Base-by-base conservation (phyloP, 2,888 invertebrate species). In the Pheosia tremula region DNA sequence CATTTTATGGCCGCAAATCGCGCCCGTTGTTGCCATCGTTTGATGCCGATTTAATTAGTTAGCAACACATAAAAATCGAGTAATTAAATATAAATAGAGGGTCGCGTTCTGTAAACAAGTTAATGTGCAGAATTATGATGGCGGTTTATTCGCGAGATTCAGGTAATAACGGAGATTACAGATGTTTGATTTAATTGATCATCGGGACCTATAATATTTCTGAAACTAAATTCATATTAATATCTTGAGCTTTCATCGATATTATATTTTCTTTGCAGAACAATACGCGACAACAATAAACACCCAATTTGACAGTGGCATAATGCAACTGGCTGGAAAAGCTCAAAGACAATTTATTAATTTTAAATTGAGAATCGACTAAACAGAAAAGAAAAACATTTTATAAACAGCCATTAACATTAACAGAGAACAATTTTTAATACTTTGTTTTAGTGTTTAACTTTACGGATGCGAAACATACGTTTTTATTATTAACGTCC, bases 11-110 rank as follows among this genome's bases (percentile, higher is more conserved):
- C 75, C 74, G 67, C 75, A 74, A 72, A 75, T 67, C 57, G 64
- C 68, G 68, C 71, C 65, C 63, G 62, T 4, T 66, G 47, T 10
- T 45, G 56, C 56, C 45, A 56, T 56, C 55, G 66, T 68, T 64
- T 64, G 64, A 70, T 66, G 67, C 64, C 71, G 59, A 72, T 72
- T 67, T 70, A 75, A 74, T 75, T 74, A 75, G 67, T 65, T 57
- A 63, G 56, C 10, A 72, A 70, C 67, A 66, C 65, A 75, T 75
- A 63, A 75, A 75, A 72, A 72, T 70, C 55, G 57, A 61, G 62
- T 62, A 69, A 75, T 75, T 75, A 72, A 75, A 75, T 60, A 66
- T 64, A 64, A 69, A 73, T 68, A 68, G 60, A 58, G 54, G 37
- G 57, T 62, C 68, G 68, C 66, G 61, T 61, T 71, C 60, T 59